Conservation (phyloP, 1,140 invertebrate species). For the Pemphigus obesinymphae region DNA sequence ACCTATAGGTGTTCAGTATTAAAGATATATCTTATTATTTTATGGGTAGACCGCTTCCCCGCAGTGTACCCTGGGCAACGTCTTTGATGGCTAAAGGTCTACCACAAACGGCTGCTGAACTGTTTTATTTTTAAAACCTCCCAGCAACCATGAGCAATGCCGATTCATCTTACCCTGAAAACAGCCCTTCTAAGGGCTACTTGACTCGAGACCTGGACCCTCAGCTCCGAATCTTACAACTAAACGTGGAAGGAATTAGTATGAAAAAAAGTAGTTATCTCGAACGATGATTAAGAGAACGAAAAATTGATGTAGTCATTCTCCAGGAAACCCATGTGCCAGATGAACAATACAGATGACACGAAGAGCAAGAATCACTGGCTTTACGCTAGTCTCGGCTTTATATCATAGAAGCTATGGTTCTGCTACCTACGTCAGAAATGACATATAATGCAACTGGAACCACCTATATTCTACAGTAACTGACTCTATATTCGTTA, state of each 20-base stretch:
- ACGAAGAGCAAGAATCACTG: background rate
- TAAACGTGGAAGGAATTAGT: background rate
- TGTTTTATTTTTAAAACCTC: no score
- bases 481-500: background rate
- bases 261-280: background rate
- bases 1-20: no score
- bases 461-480: background rate
- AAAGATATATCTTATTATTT: no score
- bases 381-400: background rate
- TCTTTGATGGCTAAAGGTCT: no score
- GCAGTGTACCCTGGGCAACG: no score
- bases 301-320: background rate
- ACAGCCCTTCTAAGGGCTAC: background rate
- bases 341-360: background rate
- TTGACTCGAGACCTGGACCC: background rate
- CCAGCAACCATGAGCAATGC: no score
- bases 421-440: background rate
- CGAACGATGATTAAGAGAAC: background rate
- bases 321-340: background rate
- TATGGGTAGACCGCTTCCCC: no score
- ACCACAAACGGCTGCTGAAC: no score
- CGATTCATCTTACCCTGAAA: no score
- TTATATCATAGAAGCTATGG: no score
- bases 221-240: background rate
- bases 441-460: background rate